Percentiles rank a stretch among this genome's conserved stretches.
phyloP scores from a whole-genome alignment of 2,797 vertebrate species.

The Orestias chungarensis region DNA sequence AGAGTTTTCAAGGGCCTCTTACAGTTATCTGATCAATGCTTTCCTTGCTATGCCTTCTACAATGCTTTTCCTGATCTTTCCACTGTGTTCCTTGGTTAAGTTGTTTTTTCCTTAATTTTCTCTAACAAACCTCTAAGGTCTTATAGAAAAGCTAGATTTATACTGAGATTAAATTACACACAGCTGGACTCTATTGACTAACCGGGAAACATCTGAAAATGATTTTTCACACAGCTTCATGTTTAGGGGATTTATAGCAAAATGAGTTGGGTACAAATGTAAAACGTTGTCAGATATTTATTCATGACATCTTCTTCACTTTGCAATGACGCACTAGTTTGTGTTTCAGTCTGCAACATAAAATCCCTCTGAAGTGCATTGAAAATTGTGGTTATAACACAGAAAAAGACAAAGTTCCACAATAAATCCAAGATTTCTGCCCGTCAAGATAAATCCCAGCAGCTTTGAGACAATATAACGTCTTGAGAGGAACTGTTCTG shows the following conservation, averaged over 20 bases:
- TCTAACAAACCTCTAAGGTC: background rate
- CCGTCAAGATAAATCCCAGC: background rate
- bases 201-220: background rate
- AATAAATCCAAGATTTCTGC: background rate
- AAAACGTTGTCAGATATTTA: background rate
- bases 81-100: background rate
- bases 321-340: background rate
- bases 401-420: background rate
- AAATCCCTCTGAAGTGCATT: background rate
- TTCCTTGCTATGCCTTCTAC: background rate
- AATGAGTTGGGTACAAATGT: background rate
- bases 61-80: too few species aligned
- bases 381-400: background rate
- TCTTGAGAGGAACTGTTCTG: background rate
- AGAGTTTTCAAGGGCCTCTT: background rate
- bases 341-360: background rate
- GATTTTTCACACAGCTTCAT: background rate
- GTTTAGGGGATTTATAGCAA: background rate
- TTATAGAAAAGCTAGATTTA: background rate
- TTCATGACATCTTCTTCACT: background rate
- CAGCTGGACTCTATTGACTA: background rate
- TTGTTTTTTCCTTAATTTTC: background rate
- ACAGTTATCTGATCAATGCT: background rate
- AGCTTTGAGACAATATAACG: background rate
- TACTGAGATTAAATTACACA: background rate